Evolutionary conservation across 2,797 vertebrate genomes (phyloP), one percentile per base, ranked within the genome.

Genomic region (Chelonia mydas): DNA sequence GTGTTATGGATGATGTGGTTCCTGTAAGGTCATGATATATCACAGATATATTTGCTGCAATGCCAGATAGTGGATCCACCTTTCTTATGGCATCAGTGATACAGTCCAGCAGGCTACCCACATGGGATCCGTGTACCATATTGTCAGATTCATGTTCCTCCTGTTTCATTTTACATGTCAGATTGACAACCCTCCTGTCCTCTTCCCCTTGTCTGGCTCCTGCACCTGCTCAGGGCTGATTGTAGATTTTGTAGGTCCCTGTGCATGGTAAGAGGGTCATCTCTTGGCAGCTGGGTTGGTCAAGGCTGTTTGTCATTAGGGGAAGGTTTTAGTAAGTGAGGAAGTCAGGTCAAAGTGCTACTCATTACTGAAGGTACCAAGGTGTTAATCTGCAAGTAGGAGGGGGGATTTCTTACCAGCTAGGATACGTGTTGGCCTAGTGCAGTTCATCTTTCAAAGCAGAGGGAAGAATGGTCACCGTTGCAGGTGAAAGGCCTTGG

Each of bases 31-130:
- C 87, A 91, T 55, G 89, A 41, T 53, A 28, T 83, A 68, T 91
- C 87, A 54, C 90, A 92, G 92, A 87, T 83, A 90, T 47, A 94
- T 91, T 92, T 96, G 87, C 89, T 93, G 86, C 65, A 88, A 54
- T 28, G 12, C 51, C 95, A 95, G 80, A 54, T 54, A 92, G 80
- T 27, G 90, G 84, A 94, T 47, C 41, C 33, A 47, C 37, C 80
- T 88, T 94, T 90, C 78, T 82, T 87, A 41, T 23, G 12, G 54
- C 16, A 86, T 27, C 5, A 1, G 25, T 91, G 80, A 88, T 85
- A 90, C 55, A 88, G 68, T 68, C 47, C 59, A 86, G 13, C 47
- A 25, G 2, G 7, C 15, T 74, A 3, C n/a, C 87, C 84, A 12
- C 86, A 55, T 4, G 4, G 87, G 86, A 91, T 94, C 93, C 61